Base-by-base conservation (phyloP, 2,888 invertebrate genomes). In the Orchestes rusci region DNA sequence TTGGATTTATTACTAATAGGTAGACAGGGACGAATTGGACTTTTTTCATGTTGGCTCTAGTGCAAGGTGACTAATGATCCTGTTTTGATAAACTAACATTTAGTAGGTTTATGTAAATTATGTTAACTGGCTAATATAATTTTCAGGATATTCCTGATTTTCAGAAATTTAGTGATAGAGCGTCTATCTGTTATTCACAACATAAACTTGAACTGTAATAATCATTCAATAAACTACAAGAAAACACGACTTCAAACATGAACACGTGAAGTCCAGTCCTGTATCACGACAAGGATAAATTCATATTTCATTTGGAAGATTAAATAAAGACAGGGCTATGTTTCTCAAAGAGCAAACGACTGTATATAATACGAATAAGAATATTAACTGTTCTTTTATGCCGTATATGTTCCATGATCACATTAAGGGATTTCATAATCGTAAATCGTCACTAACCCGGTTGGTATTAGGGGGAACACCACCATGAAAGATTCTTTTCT, bases 361-460 rank as follows among this genome's bases (percentile, higher is more conserved):
- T 43, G 50, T 50, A 50, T 50, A 50, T 50, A 46, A 45, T 50
- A 50, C 43, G 50, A 50, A 49, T 55, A 59, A 60, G 61, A 63
- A 62, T 63, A 64, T 65, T 64, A 65, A 63, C 62, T 62, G 61
- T 59, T 61, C 61, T 62, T 60, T 63, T 61, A 55, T 57, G 58
- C 60, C 56, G 59, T 50, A 50, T 50, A 50, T 50, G 50, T 50
- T 50, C 50, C 50, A 50, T 59, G 60, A 61, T 63, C 63, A 61
- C 59, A 63, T 62, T 63, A 58, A 56, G 59, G 48, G 48, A 51
- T 53, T 51, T 54, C 52, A 56, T 58, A 56, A 57, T 55, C 59
- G 57, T 59, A 58, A 57, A 58, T 59, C 54, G 47, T 50, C 38
- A 35, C 43, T 46, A 46, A 50, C 43, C 45, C 50, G 36, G 37